Evolutionary conservation across 2,113 vertebrate genomes (phyloP).

Genomic region (Nipponia nippon): DNA sequence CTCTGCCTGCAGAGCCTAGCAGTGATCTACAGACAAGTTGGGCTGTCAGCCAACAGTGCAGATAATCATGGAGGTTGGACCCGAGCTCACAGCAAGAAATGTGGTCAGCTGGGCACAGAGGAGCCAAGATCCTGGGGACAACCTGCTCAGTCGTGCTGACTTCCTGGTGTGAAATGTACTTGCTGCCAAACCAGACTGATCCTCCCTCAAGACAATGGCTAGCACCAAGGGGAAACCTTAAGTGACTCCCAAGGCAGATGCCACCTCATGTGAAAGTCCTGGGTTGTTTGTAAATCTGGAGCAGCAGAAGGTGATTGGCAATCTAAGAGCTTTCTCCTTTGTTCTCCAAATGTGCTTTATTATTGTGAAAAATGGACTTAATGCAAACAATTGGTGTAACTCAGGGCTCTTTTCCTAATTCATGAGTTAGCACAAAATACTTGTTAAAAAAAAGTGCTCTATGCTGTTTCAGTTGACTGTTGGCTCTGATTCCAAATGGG

Average conservation of each 20-base stretch:
- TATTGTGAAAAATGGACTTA: neutral
- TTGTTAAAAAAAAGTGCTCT: neutral
- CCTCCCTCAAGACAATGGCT: neutral
- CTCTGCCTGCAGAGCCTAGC: neutral
- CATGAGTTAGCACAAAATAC: neutral
- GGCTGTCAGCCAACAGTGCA: neutral
- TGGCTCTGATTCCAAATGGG: neutral
- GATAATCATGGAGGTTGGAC: neutral
- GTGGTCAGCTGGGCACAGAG: neutral
- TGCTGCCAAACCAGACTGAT: neutral
- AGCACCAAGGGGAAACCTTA: neutral
- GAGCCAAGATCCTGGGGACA: neutral
- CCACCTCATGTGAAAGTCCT: neutral
- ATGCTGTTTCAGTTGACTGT: neutral
- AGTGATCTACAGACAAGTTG: neutral
- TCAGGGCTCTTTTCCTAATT: neutral
- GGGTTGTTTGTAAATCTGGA: neutral
- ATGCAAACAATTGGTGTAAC: neutral
- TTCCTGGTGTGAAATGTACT: neutral
- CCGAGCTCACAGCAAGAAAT: neutral
- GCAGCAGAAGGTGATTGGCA: neutral
- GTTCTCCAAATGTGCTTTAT: neutral
- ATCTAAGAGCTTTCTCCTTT: neutral
- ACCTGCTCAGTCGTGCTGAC: neutral
- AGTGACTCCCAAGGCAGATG: neutral